Conservation (phyloP, 2,797 vertebrate genomes). For the Somateria mollissima region DNA sequence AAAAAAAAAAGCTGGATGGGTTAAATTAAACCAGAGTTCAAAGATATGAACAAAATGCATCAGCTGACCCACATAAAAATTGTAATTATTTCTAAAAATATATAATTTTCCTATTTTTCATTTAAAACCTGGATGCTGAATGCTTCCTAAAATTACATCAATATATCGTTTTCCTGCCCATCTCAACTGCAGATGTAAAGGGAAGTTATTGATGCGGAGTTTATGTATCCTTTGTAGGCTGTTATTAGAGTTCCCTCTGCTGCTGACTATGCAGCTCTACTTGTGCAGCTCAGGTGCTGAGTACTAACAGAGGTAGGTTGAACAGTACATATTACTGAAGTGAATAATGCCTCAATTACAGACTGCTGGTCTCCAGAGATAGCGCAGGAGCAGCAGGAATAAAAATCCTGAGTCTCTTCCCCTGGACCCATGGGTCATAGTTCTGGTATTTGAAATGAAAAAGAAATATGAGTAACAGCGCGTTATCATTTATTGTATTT, state of each 20-base stretch:
- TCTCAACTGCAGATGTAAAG: neutral
- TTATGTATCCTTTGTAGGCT: neutral
- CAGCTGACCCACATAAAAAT: neutral
- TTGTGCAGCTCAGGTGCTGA: neutral
- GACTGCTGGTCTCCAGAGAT: neutral
- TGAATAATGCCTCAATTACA: conserved; percentile 34
- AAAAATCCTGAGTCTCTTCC: neutral
- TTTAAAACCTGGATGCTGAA: neutral
- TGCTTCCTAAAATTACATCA: neutral
- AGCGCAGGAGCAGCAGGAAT: neutral
- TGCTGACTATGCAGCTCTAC: neutral
- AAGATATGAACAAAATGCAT: neutral
- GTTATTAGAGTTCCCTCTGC: conserved; percentile 51
- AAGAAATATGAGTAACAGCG: neutral
- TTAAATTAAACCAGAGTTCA: conserved; percentile 11
- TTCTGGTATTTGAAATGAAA: neutral
- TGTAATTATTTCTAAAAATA: neutral
- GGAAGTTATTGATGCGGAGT: neutral
- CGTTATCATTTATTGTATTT: neutral
- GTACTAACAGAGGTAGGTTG: neutral
- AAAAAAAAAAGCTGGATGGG: neutral
- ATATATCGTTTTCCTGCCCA: neutral
- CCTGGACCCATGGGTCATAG: neutral
- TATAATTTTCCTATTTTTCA: neutral
- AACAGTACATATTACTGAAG: neutral